Base-by-base conservation (phyloP, 2,888 invertebrate genomes). In the Scotopteryx bipunctaria region DNA sequence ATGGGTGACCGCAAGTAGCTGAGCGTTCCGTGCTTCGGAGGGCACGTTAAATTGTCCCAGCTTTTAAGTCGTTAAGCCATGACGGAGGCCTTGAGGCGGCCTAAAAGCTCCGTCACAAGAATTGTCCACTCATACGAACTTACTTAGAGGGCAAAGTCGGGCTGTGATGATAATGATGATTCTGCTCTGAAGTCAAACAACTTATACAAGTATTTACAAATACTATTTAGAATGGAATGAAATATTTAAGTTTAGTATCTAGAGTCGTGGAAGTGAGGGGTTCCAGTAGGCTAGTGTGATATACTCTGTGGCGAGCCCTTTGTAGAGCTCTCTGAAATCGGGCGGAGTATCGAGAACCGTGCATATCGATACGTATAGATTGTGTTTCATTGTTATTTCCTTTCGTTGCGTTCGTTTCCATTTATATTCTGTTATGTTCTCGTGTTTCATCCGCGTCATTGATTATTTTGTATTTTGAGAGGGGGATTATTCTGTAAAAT, bases 351-450 rank as follows among this genome's bases (percentile, higher is more conserved):
- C 15, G 32, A 47, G 33, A 23, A 33, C 38, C 31, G 29, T 31
- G 16, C 36, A 38, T 25, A 38, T 40, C 38, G 46, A 40, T 47
- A 40, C 31, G 37, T 13, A 16, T 16, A 46, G 49, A 55, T 59
- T 49, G 54, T 48, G 48, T 59, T 54, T 45, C 46, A 49, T 55
- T 49, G 59, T 56, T 59, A 52, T 57, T 56, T 59, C 33, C 44
- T 40, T 49, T 46, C 59, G 54, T 49, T 59, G 54, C 47, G 37
- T 44, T 37, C 45, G 37, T 41, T 23, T 15, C 40, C 43, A 37
- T 43, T 33, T 41, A 41, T 52, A 40, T 45, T 41, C 19, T 23
- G 32, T 25, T 29, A 25, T 43, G 51, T 38, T 48, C 33, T 38
- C 42, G 35, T 35, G 40, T 33, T 48, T 40, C 33, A 32, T 53